Percentiles rank a stretch among this genome's conserved stretches.
Conservation (phyloP, 2,797 vertebrate genomes). For the Sebastes glaucus region DNA sequence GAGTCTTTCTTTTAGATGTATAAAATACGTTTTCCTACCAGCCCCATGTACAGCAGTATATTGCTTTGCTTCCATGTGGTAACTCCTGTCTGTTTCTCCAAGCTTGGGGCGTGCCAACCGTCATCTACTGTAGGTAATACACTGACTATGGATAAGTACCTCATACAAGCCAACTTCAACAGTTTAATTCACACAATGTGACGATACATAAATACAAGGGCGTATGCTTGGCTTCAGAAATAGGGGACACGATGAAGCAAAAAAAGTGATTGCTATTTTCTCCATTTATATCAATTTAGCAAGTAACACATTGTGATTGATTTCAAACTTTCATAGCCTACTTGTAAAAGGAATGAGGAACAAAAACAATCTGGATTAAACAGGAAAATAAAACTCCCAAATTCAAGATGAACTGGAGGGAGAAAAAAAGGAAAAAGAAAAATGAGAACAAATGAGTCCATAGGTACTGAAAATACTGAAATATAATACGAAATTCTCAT, state of each 20-base stretch:
- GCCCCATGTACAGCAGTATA: too few species aligned
- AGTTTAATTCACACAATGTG: conserved; percentile 3
- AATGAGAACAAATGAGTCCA: not conserved
- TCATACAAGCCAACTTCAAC: too few species aligned
- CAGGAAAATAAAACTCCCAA: not conserved
- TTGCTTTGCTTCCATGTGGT: too few species aligned
- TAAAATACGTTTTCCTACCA: too few species aligned
- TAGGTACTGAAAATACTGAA: not conserved
- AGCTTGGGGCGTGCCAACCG: too few species aligned
- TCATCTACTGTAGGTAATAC: too few species aligned
- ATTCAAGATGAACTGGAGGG: not conserved
- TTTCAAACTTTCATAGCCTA: not conserved
- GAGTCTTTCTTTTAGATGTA: rapidly evolving
- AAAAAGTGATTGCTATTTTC: not conserved
- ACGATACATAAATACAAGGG: not conserved
- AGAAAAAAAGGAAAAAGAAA: not conserved
- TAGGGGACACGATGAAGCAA: not conserved
- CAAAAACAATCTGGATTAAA: not conserved
- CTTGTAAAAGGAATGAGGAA: not conserved
- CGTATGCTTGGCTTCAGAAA: not conserved
- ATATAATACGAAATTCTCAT: not conserved
- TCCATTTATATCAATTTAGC: not conserved
- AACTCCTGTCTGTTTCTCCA: too few species aligned
- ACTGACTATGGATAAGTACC: too few species aligned
- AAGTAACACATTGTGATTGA: not conserved